Evolutionary conservation across 2,888 invertebrate species (phyloP).

Genomic region (Temnothorax unifasciatus): DNA sequence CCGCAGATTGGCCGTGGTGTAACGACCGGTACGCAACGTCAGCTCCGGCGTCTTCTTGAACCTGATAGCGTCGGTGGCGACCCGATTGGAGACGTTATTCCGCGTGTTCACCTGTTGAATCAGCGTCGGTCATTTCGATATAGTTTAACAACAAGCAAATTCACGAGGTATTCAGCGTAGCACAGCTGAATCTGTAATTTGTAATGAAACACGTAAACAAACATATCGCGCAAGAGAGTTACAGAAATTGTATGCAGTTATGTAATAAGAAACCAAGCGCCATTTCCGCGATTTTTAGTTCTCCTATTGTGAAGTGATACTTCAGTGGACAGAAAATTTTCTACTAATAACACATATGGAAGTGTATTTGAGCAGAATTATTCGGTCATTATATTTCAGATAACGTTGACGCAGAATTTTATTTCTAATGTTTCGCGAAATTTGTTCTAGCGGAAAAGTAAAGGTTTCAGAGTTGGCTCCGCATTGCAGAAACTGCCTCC

Average conservation of each 20-base stretch:
- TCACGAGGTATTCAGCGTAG: background rate
- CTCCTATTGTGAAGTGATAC: too few species aligned
- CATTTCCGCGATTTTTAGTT: too few species aligned
- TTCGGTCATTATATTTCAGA: too few species aligned
- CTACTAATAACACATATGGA: too few species aligned
- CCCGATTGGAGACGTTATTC: conserved; percentile 83
- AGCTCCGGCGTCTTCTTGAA: conserved; percentile 82
- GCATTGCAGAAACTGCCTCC: too few species aligned
- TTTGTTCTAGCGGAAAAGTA: too few species aligned
- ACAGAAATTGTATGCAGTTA: background rate
- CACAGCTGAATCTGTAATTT: background rate
- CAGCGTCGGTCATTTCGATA: background rate
- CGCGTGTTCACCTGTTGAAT: conserved; percentile 80
- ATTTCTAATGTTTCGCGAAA: too few species aligned
- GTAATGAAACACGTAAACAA: background rate
- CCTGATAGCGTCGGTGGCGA: conserved; percentile 81
- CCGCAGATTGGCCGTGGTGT: conserved; percentile 80
- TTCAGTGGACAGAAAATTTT: too few species aligned
- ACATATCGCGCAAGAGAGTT: background rate
- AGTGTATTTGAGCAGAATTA: too few species aligned
- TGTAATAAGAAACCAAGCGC: too few species aligned
- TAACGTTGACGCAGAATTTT: too few species aligned
- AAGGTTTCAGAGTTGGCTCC: too few species aligned
- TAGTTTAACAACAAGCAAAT: background rate
- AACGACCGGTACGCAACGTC: conserved; percentile 80